phyloP scores from a whole-genome alignment of 1,140 invertebrate species.

The Papilio machaon region DNA sequence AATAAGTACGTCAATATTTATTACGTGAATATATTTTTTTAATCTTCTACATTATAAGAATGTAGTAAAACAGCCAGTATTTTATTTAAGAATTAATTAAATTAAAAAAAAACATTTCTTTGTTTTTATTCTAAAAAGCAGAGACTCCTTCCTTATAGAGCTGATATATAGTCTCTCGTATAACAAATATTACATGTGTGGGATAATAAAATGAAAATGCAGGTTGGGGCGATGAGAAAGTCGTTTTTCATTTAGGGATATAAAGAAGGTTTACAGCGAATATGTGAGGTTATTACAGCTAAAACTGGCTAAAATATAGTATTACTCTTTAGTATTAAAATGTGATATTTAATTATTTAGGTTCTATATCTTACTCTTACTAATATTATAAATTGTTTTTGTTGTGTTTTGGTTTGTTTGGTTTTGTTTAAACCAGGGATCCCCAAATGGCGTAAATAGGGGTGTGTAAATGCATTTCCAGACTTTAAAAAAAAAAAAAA shows the following conservation, averaged over 20 bases:
- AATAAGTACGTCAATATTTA: too few relatives aligned
- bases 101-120: neutral
- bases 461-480: too few relatives aligned
- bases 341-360: neutral
- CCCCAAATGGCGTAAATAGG: too few relatives aligned
- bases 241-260: slow-evolving; percentile 19
- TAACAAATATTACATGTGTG: slow-evolving; percentile 15
- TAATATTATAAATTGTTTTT: too few relatives aligned
- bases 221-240: slow-evolving; percentile 22
- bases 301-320: neutral
- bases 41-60: too few relatives aligned
- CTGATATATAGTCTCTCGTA: slow-evolving; percentile 8
- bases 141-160: neutral
- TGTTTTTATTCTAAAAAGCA: neutral
- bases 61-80: neutral
- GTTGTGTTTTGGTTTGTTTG: too few relatives aligned
- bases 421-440: too few relatives aligned
- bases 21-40: too few relatives aligned
- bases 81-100: neutral
- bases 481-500: too few relatives aligned
- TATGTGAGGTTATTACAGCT: slow-evolving; percentile 15
- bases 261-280: slow-evolving; percentile 25
- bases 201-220: slow-evolving; percentile 19
- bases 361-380: neutral
- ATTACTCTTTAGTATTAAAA: neutral